Evolutionary conservation across 1,140 invertebrate genomes (phyloP), one percentile per base, ranked within the genome.

Genomic region (Maniola jurtina): DNA sequence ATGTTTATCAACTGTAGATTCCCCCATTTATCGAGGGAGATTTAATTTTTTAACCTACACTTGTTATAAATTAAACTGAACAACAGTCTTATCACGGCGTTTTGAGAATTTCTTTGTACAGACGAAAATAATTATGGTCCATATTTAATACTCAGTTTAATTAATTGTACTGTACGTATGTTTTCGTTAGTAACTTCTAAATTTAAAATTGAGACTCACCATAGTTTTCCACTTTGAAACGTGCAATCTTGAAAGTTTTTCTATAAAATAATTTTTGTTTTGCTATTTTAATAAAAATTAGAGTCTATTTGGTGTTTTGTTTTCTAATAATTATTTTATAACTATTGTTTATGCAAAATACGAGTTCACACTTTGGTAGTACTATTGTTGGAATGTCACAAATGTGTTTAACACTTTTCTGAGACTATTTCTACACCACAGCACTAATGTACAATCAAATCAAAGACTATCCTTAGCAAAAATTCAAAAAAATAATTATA

Each of bases 381-480:
- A 50, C 16, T 54, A 10, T 60, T 40, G 10, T 10, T 25, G 16
- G 40, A 52, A 60, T 36, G 48, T 60, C 58, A 66, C 64, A 25
- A 25, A 25, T 25, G 25, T 25, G 25, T 36, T 60, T 48, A 36
- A 55, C 64, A 66, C 64, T 55, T 50, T 60, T 36, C 40, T 48
- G 50, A 45, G 7, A 61, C 56, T 14, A 61, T 34, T 61, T 34
- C 36, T 38, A 50, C 48, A 33, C n/a, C 64, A 66, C 64, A 60
- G 34, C 62, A 64, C 62, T 58, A 45, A 52, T 54, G 36, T 67
- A 61, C 35, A 57, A 48, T 15, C 38, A 67, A 67, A 61, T 56
- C 25, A 61, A 67, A 48, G 56, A 56, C 16, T 42, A 36, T 63
- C 50, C 33, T 38, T 57, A 40, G 16, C 10, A 60, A 67, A 61